Percentiles rank a stretch among this genome's conserved stretches.
phyloP scores from a whole-genome alignment of 2,113 vertebrate genomes.

The Peromyscus maniculatus region DNA sequence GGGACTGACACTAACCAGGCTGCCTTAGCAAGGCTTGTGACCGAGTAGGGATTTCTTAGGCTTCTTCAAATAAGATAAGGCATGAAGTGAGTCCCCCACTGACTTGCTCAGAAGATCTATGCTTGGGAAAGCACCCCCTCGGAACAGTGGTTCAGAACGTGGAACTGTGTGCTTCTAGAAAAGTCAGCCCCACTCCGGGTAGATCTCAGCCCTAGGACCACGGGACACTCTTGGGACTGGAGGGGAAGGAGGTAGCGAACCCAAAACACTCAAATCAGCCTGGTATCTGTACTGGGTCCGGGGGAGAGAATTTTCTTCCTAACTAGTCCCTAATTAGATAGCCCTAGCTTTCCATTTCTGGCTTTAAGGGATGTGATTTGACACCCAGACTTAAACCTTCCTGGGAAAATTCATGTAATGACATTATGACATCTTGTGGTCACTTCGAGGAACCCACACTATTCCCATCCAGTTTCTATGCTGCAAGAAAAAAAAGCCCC shows the following conservation, averaged over 20 bases:
- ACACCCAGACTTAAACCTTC: slow-evolving; percentile 61
- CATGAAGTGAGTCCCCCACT: neutral
- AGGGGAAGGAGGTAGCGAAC: neutral
- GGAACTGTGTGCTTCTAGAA: neutral
- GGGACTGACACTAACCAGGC: neutral
- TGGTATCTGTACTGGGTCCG: neutral
- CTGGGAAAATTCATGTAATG: slow-evolving; percentile 48
- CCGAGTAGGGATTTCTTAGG: neutral
- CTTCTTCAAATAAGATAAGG: neutral
- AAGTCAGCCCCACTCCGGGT: neutral
- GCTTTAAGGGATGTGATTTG: slow-evolving; percentile 43
- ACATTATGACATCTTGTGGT: slow-evolving; percentile 76
- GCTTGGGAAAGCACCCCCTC: neutral
- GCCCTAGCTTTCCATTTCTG: slow-evolving; percentile 23
- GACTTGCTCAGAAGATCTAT: neutral
- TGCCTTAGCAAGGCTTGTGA: neutral
- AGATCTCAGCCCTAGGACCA: neutral
- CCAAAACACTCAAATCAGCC: neutral
- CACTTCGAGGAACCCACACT: slow-evolving; percentile 55
- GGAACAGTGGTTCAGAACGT: neutral
- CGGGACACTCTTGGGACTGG: neutral
- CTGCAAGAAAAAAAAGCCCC: neutral
- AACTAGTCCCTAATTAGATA: neutral
- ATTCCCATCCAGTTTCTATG: neutral
- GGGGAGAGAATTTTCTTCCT: neutral